Conservation (phyloP, 2,113 vertebrate species). For the Phaetusa simplex region DNA sequence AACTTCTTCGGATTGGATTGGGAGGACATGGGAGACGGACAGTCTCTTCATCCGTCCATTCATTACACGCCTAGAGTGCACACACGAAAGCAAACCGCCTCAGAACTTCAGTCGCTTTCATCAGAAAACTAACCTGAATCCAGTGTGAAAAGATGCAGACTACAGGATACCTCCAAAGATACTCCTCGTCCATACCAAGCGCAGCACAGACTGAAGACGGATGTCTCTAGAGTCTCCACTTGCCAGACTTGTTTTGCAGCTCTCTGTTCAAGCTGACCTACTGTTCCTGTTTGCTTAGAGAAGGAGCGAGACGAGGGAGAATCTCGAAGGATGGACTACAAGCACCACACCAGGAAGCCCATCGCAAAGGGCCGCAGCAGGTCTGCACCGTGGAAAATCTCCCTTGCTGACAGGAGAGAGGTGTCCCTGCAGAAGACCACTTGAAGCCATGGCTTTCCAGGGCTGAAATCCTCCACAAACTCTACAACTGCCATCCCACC, state of each 20-base stretch:
- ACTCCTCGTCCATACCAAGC: neutral
- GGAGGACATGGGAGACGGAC: neutral
- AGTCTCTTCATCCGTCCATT: neutral
- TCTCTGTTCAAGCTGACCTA: neutral
- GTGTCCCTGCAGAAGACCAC: neutral
- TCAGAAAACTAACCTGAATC: slow-evolving; percentile 43
- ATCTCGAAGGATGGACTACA: neutral
- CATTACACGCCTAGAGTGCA: neutral
- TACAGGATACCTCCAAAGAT: neutral
- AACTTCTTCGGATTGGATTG: neutral
- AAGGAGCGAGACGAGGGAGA: neutral
- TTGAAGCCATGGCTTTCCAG: neutral
- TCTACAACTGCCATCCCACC: neutral
- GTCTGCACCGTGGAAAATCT: neutral
- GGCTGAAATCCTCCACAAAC: neutral
- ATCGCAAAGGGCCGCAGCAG: neutral
- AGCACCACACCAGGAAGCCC: neutral
- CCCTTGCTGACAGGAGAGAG: neutral
- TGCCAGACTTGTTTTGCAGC: slow-evolving; percentile 17
- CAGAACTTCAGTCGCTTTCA: neutral
- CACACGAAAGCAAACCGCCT: fast-evolving
- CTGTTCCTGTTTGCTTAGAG: neutral
- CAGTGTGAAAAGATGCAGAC: neutral
- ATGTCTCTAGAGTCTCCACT: neutral
- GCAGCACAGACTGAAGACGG: neutral